Base-by-base conservation (phyloP, 2,888 invertebrate genomes). In the Drosophila subquinaria region DNA sequence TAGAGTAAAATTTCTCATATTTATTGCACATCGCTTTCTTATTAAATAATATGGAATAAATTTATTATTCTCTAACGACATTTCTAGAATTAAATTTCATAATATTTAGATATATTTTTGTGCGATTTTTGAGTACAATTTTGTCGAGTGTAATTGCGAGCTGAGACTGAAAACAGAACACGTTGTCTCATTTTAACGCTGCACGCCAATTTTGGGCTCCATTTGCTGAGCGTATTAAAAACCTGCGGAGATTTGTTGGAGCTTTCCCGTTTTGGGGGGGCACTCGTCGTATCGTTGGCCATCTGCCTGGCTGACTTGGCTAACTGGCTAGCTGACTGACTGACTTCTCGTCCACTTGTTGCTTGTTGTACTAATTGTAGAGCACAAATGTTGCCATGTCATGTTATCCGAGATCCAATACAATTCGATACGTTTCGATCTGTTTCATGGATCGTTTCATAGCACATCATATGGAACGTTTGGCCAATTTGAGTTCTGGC, bases 181-280 rank as follows among this genome's bases (percentile, higher is more conserved):
- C 87, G 90, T 88, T 84, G 89, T 62, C 80, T 84, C 90, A 89
- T 84, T 87, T 86, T 81, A 72, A 82, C 90, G 90, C 85, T 87
- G 88, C 87, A 87, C 87, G 87, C 87, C 87, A 87, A 84, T 87
- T 87, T 87, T 89, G 88, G 90, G 73, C 51, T 52, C 61, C 74
- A 50, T 60, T 76, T 87, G 89, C 73, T 82, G 70, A 72, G 74
- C 88, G 79, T 76, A 30, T 30, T 30, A 8, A 69, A 20, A 79
- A 74, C 70, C 72, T 68, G 70, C 63, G 69, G 81, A 80, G 78
- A 81, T 82, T 84, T 84, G 82, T 84, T 84, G 57, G 73, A 67
- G 71, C 71, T 85, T 85, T 76, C 79, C 86, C 90, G 87, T 83
- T 88, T 83, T 90, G 74, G 86, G 64, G 64, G 27, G 57, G 60